Evolutionary conservation across 2,888 invertebrate species (phyloP).

Genomic region (Chromoteleia sp.): DNA sequence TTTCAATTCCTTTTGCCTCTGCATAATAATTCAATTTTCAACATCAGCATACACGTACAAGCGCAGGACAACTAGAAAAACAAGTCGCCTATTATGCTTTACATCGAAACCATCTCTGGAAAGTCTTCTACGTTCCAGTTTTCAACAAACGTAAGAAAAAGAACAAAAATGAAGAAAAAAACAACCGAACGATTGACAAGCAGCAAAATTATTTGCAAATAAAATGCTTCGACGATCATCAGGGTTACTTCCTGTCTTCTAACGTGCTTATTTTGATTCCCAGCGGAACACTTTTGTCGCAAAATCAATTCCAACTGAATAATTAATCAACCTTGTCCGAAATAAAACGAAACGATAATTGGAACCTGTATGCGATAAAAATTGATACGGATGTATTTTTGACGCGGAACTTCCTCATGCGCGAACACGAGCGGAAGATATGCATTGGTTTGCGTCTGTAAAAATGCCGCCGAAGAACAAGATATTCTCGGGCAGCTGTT

Average conservation of each 20-base stretch:
- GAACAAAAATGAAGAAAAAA: neutral
- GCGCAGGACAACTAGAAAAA: neutral
- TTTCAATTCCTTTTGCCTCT: slow-evolving; percentile 21
- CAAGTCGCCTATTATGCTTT: too few relatives aligned
- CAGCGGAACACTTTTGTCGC: neutral
- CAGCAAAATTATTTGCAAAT: too few relatives aligned
- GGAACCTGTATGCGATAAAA: too few relatives aligned
- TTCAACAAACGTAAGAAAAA: too few relatives aligned
- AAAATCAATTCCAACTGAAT: slow-evolving; percentile 5
- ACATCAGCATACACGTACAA: neutral
- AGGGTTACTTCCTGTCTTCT: neutral
- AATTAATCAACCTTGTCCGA: slow-evolving; percentile 5
- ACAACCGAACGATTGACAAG: too few relatives aligned
- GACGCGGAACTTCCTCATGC: slow-evolving; percentile 18
- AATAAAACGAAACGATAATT: neutral
- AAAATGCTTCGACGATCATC: too few relatives aligned
- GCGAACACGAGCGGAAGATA: neutral
- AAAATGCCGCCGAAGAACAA: slow-evolving; percentile 46
- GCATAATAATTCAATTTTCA: slow-evolving; percentile 32
- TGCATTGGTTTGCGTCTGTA: too few relatives aligned
- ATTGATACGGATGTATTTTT: slow-evolving; percentile 11
- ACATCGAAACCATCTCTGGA: too few relatives aligned
- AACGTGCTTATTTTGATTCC: neutral
- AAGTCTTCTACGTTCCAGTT: too few relatives aligned
- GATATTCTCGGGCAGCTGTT: slow-evolving; percentile 57